phyloP scores from a whole-genome alignment of 2,113 vertebrate genomes.

The Dunckerocampus dactyliophorus region DNA sequence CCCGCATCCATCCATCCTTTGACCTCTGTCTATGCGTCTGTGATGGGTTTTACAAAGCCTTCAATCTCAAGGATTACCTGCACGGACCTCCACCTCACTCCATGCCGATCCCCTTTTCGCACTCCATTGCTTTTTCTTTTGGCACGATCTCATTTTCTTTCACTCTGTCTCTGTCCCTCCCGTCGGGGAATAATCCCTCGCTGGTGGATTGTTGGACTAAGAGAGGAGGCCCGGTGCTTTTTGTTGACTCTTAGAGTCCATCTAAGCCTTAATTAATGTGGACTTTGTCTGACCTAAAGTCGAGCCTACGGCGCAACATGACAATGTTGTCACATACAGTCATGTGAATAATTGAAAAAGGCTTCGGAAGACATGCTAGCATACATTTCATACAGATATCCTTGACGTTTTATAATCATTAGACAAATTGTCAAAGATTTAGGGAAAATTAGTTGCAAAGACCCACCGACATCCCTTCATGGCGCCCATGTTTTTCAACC shows the following conservation, averaged over 20 bases:
- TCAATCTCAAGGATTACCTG: constrained; percentile 43
- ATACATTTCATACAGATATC: too few species aligned
- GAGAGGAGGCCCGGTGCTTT: constrained; percentile 12
- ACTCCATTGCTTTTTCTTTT: not conserved
- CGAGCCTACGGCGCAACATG: too few species aligned
- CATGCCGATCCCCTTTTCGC: not conserved
- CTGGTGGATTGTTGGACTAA: constrained; percentile 7
- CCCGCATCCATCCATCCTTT: constrained; percentile 29
- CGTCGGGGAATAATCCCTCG: constrained; percentile 19
- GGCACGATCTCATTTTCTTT: constrained; percentile 23
- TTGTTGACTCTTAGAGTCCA: constrained; percentile 31
- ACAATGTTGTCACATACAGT: too few species aligned
- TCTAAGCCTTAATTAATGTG: constrained; percentile 26
- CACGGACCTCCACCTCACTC: constrained; percentile 4
- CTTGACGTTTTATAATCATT: too few species aligned
- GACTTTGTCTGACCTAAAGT: constrained; percentile 4
- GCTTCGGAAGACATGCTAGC: too few species aligned
- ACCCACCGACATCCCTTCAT: too few species aligned
- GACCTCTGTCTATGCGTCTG: constrained; percentile 38
- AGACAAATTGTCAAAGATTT: too few species aligned
- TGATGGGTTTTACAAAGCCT: constrained; percentile 37
- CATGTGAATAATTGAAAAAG: too few species aligned
- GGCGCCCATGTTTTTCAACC: too few species aligned
- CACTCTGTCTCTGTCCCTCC: constrained; percentile 8
- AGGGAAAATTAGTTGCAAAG: too few species aligned